A percentile compares a stretch with the other conserved stretches of the same genome.
These are phyloP conservation scores for Pteropus alecto DNA, from an alignment of 2,113 vertebrate species.

Conservation along the genomic window DNA sequence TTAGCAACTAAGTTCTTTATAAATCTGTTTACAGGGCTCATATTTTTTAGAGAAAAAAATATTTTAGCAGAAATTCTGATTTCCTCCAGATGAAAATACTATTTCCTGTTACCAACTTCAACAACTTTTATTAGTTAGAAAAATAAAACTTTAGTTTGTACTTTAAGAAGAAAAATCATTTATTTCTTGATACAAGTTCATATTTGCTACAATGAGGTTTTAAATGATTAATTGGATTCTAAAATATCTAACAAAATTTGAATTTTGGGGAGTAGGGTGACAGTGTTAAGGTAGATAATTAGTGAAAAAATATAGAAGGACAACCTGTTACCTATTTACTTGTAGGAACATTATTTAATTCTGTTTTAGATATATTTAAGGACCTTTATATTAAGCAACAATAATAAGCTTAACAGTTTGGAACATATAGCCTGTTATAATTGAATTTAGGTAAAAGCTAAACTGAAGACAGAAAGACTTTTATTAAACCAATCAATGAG, in stretches of 20 bases:
- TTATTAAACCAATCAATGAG: background rate
- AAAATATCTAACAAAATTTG: constrained; percentile 22
- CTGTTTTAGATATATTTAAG: background rate
- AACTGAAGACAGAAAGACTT: constrained; percentile 7
- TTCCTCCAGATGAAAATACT: background rate
- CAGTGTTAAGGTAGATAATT: background rate
- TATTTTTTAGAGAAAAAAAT: constrained; percentile 29
- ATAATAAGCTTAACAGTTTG: background rate
- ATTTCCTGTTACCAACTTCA: constrained; percentile 9
- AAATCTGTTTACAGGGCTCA: constrained; percentile 27
- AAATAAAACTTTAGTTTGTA: constrained; percentile 35
- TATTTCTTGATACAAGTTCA: background rate
- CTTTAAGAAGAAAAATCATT: constrained; percentile 10
- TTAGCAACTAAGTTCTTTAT: background rate
- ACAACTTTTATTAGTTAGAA: constrained; percentile 2
- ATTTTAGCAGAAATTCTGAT: constrained; percentile 21
- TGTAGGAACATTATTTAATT: background rate
- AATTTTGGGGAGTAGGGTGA: background rate
- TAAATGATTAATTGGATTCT: constrained; percentile 15
- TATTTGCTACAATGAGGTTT: constrained; percentile 31
- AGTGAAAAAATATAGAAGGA: background rate
- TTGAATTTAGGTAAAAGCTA: background rate
- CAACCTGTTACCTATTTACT: background rate
- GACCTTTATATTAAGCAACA: background rate
- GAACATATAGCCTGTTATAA: background rate